Conservation (phyloP, 2,888 invertebrate species). For the Lithophane semibrunnea region DNA sequence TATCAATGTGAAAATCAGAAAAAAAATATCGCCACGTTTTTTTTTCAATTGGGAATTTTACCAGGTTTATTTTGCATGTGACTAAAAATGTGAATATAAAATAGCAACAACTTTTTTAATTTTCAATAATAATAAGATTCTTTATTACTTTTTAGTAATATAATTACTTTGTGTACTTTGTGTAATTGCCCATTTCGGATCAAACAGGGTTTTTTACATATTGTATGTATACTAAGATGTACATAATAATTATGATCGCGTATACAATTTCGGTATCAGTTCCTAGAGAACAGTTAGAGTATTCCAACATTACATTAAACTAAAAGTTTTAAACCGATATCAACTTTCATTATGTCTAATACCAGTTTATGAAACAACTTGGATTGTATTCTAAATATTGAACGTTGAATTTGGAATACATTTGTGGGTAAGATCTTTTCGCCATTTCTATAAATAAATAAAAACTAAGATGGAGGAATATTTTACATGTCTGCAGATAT, state of each 20-base stretch:
- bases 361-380: constrained; percentile 44
- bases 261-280: constrained; percentile 7
- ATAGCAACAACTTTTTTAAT: too few relatives aligned
- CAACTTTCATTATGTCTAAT: constrained; percentile 45
- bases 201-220: too few relatives aligned
- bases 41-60: too few relatives aligned
- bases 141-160: too few relatives aligned
- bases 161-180: too few relatives aligned
- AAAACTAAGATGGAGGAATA: neutral
- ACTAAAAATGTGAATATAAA: too few relatives aligned
- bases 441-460: constrained; percentile 13
- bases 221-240: neutral
- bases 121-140: too few relatives aligned
- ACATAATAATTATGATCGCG: neutral
- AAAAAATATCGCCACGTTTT: too few relatives aligned
- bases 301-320: constrained; percentile 39
- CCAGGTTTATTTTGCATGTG: too few relatives aligned
- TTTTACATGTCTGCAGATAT: constrained; percentile 13
- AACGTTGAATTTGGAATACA: constrained; percentile 16
- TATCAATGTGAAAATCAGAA: too few relatives aligned
- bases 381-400: constrained; percentile 37
- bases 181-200: too few relatives aligned
- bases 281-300: constrained; percentile 28
- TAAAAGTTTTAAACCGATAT: constrained; percentile 45
- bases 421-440: constrained; percentile 20